A percentile compares a stretch with the other conserved stretches of the same genome.
phyloP scores from a whole-genome alignment of 2,888 invertebrate species.

The Patella pellucida region DNA sequence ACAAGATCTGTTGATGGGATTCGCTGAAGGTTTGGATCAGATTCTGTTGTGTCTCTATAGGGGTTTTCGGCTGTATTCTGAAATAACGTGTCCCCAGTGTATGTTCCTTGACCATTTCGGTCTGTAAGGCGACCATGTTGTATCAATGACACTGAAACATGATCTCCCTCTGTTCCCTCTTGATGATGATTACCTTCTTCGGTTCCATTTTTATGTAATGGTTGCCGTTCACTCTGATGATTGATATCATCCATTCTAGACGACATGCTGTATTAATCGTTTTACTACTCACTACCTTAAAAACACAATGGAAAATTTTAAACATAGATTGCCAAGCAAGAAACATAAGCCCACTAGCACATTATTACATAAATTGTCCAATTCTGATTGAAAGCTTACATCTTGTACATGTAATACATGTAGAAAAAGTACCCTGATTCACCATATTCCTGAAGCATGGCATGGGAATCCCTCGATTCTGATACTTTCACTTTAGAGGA shows the following conservation, averaged over 20 bases:
- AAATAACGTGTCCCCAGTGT: conserved; percentile 53
- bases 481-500: too few relatives aligned
- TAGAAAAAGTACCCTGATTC: too few relatives aligned
- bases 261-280: conserved; percentile 21
- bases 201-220: conserved; percentile 44
- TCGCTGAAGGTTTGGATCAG: conserved; percentile 53
- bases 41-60: conserved; percentile 62
- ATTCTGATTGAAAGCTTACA: too few relatives aligned
- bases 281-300: too few relatives aligned
- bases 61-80: conserved; percentile 59
- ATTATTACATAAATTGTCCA: too few relatives aligned
- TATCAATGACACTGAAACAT: conserved; percentile 44
- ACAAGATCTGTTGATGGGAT: conserved; percentile 59
- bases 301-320: too few relatives aligned
- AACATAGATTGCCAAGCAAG: too few relatives aligned
- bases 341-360: too few relatives aligned
- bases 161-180: conserved; percentile 38
- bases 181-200: conserved; percentile 33
- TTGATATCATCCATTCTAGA: conserved; percentile 21
- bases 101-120: conserved; percentile 33
- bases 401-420: too few relatives aligned
- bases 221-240: conserved; percentile 45
- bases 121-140: conserved; percentile 33
- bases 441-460: too few relatives aligned
- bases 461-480: too few relatives aligned